Evolutionary conservation across 2,888 invertebrate genomes (phyloP), one percentile per base, ranked within the genome.

Genomic region (Neoitamus cyanurus): DNA sequence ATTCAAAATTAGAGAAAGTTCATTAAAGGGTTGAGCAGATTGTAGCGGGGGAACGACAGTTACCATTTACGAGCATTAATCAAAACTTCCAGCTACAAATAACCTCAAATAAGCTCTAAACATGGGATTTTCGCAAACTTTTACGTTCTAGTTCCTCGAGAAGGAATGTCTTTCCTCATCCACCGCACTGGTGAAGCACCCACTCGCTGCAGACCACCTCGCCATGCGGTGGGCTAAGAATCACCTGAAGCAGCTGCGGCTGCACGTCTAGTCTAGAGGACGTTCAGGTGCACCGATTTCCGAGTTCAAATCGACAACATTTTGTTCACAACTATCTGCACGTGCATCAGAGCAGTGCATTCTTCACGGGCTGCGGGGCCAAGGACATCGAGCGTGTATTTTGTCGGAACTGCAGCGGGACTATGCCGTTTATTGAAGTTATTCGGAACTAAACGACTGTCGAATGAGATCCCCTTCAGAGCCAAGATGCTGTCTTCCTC

Each of bases 1-100:
- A 73, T 37, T 73, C 73, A 73, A 73, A 36, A 73, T 73, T 73
- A 73, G 15, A 37, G 31, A 30, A 70, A 73, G 20, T 73, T 73
- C 20, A 73, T 36, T 73, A 36, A 73, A 73, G 36, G 36, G 25
- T 72, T 72, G 4, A 9, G n/a, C 34, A 28, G 34, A 72, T 31
- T 72, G 31, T 25, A 73, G 20, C 7, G 36, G 20, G 34, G 36
- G n/a, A 73, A 3, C 20, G 5, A 15, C 73, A 36, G 34, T 73
- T 31, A 37, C 73, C 7, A 25, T 73, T 73, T 73, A 36, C 73
- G 37, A 11, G 37, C 5, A 73, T 73, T 73, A 73, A 73, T 73
- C 73, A 73, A 73, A 73, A 73, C 36, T 73, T 37, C 6, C 20
- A 73, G 37, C 37, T 36, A 73, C 73, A 73, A 73, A 36, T 34